phyloP scores from a whole-genome alignment of 2,113 vertebrate genomes.

The Phaethornis superciliosus region DNA sequence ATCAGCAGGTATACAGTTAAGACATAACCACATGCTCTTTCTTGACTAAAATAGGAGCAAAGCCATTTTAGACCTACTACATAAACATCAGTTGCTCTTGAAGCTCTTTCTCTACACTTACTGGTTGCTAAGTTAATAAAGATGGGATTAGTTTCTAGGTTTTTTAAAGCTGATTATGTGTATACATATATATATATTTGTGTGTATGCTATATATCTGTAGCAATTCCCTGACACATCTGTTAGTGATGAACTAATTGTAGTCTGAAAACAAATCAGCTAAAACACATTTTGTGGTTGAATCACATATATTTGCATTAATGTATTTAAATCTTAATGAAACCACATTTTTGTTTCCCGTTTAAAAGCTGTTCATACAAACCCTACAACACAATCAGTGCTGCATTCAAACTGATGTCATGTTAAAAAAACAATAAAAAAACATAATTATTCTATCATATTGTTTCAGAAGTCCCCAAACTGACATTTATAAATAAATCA shows the following conservation, averaged over 20 bases:
- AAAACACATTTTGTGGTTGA: neutral
- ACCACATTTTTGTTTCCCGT: neutral
- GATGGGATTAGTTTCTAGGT: neutral
- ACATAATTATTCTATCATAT: neutral
- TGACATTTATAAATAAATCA: neutral
- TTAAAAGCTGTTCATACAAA: neutral
- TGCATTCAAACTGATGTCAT: neutral
- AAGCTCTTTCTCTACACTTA: neutral
- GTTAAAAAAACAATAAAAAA: neutral
- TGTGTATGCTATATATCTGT: neutral
- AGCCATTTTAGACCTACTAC: neutral
- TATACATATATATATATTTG: fast-evolving
- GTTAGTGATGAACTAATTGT: neutral
- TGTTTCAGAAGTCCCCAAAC: neutral
- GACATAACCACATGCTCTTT: neutral
- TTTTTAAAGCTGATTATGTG: neutral
- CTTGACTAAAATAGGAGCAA: neutral
- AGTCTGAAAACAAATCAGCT: neutral
- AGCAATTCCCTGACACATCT: neutral
- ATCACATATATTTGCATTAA: neutral
- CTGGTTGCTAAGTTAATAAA: neutral
- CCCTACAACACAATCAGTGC: neutral
- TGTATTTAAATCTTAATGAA: neutral
- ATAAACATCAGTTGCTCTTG: neutral
- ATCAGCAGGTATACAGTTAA: neutral